Percentiles rank a stretch among this genome's conserved stretches.
Evolutionary conservation across 2,797 vertebrate species (phyloP).

Genomic region (Limnodromus scolopaceus): DNA sequence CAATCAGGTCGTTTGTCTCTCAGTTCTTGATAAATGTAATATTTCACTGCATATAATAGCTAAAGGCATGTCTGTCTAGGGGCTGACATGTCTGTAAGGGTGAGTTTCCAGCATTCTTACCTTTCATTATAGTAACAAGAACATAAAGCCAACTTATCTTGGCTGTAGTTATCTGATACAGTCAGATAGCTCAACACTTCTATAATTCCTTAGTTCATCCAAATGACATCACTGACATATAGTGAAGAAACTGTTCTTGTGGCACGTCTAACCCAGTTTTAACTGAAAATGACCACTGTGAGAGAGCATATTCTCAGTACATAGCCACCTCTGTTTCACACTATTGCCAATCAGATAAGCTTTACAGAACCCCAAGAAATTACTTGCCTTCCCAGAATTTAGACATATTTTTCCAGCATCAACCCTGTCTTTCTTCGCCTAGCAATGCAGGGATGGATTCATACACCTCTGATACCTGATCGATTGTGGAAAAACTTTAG

Average conservation of each 20-base stretch:
- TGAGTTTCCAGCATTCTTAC: conserved; percentile 57
- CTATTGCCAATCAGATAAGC: neutral
- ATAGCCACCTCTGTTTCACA: neutral
- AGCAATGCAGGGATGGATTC: neutral
- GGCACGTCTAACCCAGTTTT: neutral
- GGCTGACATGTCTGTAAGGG: neutral
- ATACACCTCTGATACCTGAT: accelerated
- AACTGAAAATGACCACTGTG: neutral
- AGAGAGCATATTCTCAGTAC: neutral
- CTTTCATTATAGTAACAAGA: conserved; percentile 34
- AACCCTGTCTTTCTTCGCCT: neutral
- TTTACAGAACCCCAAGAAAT: neutral
- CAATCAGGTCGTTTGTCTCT: conserved; percentile 16
- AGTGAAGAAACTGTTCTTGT: neutral
- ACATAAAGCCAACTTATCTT: conserved; percentile 27
- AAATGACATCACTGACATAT: conserved; percentile 20
- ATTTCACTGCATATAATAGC: conserved; percentile 9
- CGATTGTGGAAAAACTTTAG: neutral
- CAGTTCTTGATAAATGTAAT: conserved; percentile 18
- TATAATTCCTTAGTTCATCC: conserved; percentile 4
- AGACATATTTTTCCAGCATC: neutral
- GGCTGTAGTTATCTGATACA: conserved; percentile 38
- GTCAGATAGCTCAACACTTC: conserved; percentile 27
- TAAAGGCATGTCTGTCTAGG: conserved; percentile 22
- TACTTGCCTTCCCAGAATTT: neutral